A percentile compares a stretch with the other conserved stretches of the same genome.
Conservation (phyloP, 2,888 invertebrate genomes). For the Strigamia crassipes region DNA sequence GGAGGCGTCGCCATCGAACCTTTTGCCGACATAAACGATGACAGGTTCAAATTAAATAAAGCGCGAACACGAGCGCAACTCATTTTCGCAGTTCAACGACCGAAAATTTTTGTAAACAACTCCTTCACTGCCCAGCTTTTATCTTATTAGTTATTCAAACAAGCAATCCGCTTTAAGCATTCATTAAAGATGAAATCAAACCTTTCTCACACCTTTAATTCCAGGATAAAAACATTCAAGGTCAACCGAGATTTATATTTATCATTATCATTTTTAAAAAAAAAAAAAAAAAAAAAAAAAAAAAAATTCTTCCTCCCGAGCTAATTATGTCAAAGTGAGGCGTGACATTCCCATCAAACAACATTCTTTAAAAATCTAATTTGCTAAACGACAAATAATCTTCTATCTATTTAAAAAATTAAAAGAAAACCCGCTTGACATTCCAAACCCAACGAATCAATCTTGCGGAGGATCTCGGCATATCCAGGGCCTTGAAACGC, state of each 20-base stretch:
- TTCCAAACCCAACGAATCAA: background rate
- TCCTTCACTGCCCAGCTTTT: background rate
- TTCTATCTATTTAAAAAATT: background rate
- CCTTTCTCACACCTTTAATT: slow-evolving; percentile 28
- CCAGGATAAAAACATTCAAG: background rate
- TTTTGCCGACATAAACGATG: background rate
- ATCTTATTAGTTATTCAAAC: slow-evolving; percentile 6
- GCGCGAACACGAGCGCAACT: background rate
- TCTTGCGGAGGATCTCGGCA: background rate
- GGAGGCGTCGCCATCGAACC: background rate
- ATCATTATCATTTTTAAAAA: background rate
- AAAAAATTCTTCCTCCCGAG: background rate
- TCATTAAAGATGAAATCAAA: slow-evolving; percentile 33
- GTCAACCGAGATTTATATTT: slow-evolving; percentile 7
- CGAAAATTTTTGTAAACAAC: background rate
- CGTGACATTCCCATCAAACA: slow-evolving; percentile 26
- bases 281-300: too few relatives aligned
- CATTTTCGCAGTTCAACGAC: background rate
- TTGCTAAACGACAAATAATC: slow-evolving; percentile 5
- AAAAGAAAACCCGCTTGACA: background rate
- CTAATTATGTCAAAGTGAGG: slow-evolving; percentile 15
- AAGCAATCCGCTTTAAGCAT: slow-evolving; percentile 8
- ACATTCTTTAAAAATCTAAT: slow-evolving; percentile 4
- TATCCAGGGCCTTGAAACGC: background rate
- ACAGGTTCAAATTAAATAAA: slow-evolving; percentile 29